Evolutionary conservation across 2,797 vertebrate species (phyloP).

Genomic region (Lateolabrax maculatus): DNA sequence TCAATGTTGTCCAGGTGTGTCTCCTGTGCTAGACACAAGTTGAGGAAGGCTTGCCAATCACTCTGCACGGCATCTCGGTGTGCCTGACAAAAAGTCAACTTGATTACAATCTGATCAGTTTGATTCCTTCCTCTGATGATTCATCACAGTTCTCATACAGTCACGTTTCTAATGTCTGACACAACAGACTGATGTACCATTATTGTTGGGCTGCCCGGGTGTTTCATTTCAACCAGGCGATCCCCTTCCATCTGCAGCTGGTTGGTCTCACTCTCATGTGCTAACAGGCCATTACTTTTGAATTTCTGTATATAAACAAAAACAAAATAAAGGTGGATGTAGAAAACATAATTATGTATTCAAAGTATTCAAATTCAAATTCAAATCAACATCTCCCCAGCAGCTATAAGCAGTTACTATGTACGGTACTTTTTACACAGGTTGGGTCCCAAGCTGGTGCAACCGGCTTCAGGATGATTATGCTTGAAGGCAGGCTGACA

Average conservation of each 20-base stretch:
- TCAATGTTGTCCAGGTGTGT: slow-evolving; percentile 90
- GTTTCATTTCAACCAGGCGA: slow-evolving; percentile 84
- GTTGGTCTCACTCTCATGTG: slow-evolving; percentile 88
- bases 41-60: slow-evolving; percentile 94
- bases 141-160: neutral
- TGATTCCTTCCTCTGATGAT: neutral
- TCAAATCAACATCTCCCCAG: too few relatives aligned
- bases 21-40: slow-evolving; percentile 93
- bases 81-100: slow-evolving; percentile 75
- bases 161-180: neutral
- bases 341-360: neutral
- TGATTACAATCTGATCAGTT: neutral
- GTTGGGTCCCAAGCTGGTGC: neutral
- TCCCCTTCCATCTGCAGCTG: slow-evolving; percentile 87
- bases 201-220: slow-evolving; percentile 87
- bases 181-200: slow-evolving; percentile 77
- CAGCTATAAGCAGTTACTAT: neutral
- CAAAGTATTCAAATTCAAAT: neutral
- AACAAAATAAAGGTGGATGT: neutral
- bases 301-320: slow-evolving; percentile 86
- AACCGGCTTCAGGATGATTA: neutral
- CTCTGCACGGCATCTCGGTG: slow-evolving; percentile 87
- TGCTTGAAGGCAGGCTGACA: slow-evolving; percentile 7
- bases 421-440: slow-evolving; percentile 26
- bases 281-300: slow-evolving; percentile 88